A percentile compares a stretch with the other conserved stretches of the same genome.
phyloP scores from a whole-genome alignment of 2,113 vertebrate species.

The Tupaia tana region DNA sequence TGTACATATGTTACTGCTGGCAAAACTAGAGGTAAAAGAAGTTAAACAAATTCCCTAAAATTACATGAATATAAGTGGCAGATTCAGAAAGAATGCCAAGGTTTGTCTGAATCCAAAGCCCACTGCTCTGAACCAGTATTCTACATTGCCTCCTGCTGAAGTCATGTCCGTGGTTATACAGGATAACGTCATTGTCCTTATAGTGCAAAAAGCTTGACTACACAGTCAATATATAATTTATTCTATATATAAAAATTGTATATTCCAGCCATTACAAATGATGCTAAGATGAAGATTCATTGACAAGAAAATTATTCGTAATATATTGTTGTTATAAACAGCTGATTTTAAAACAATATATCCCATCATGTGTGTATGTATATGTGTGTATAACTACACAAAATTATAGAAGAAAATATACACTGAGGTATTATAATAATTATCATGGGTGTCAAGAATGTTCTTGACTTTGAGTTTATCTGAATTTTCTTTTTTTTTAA shows the following conservation, averaged over 20 bases:
- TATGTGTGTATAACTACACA: not conserved
- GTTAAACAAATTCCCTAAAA: not conserved
- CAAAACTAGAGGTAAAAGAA: not conserved
- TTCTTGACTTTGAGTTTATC: not conserved
- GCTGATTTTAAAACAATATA: not conserved
- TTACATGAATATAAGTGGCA: not conserved
- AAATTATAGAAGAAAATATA: not conserved
- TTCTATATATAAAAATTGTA: not conserved
- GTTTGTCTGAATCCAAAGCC: not conserved
- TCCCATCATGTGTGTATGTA: not conserved
- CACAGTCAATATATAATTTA: not conserved
- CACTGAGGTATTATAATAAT: not conserved
- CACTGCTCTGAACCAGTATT: not conserved
- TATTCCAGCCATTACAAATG: not conserved
- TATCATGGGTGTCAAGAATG: not conserved
- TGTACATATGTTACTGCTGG: not conserved
- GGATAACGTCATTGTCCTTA: not conserved
- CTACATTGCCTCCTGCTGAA: not conserved
- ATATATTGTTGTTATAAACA: not conserved
- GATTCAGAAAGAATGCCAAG: not conserved
- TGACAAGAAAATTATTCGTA: not conserved
- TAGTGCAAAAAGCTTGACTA: not conserved
- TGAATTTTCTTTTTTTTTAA: not conserved
- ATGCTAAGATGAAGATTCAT: not conserved
- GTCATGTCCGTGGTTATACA: not conserved